Evolutionary conservation across 2,113 vertebrate species (phyloP).

Genomic region (Macrotis lagotis): DNA sequence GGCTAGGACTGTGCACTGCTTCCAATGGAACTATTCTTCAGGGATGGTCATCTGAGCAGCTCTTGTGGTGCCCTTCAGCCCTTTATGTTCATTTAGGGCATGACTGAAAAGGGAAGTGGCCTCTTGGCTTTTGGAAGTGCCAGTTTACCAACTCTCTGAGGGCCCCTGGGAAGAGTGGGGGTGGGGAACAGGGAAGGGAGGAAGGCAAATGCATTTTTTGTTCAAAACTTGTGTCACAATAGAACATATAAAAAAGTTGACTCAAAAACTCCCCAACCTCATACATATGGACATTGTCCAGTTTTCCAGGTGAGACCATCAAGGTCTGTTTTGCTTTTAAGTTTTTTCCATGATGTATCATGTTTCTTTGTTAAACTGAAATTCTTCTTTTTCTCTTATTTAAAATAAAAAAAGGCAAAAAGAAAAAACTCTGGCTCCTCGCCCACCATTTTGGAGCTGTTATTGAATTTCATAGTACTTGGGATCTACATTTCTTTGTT

Average conservation of each 20-base stretch:
- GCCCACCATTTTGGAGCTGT: slow-evolving; percentile 39
- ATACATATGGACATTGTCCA: not conserved
- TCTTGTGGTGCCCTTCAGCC: too few relatives aligned
- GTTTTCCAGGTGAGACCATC: slow-evolving; percentile 38
- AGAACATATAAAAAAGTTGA: slow-evolving; percentile 17
- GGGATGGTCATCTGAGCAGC: not conserved
- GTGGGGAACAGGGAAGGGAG: too few relatives aligned
- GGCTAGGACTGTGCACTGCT: too few relatives aligned
- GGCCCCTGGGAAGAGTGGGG: not conserved
- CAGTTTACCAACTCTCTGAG: not conserved
- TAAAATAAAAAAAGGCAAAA: slow-evolving; percentile 34
- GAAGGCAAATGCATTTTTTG: slow-evolving; percentile 28
- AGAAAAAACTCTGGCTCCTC: slow-evolving; percentile 50
- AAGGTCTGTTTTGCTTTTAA: slow-evolving; percentile 35
- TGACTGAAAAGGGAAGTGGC: slow-evolving; percentile 11
- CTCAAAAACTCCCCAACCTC: not conserved
- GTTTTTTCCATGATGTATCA: not conserved
- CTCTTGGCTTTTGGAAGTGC: slow-evolving; percentile 26
- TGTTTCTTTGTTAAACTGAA: not conserved
- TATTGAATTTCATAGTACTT: slow-evolving; percentile 42
- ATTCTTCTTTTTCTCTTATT: not conserved
- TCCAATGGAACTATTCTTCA: not conserved
- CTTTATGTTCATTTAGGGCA: not conserved
- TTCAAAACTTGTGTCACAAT: slow-evolving; percentile 54
- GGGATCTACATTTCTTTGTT: not conserved